Percentiles rank a stretch among this genome's conserved stretches.
Evolutionary conservation across 2,113 vertebrate genomes (phyloP).

Genomic region (Circaetus cinerascens): DNA sequence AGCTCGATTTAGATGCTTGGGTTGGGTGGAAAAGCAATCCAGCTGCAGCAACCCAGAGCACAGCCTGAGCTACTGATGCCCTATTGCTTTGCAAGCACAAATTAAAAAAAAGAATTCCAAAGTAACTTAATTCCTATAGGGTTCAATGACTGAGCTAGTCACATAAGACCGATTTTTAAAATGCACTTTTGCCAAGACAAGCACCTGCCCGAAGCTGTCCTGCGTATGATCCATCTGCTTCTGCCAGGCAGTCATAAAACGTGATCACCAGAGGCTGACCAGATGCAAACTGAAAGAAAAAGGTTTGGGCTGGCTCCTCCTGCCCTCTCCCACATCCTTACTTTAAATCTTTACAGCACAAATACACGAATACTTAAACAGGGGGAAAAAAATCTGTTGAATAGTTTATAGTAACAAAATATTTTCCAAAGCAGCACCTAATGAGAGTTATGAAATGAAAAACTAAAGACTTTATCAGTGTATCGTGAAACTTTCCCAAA

Average conservation of each 20-base stretch:
- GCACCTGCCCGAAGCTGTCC: not conserved
- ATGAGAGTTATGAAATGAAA: not conserved
- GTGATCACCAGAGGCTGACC: not conserved
- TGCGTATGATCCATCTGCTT: not conserved
- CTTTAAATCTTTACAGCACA: not conserved
- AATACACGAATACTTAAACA: fast-evolving
- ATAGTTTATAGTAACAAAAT: not conserved
- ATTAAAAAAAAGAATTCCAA: not conserved
- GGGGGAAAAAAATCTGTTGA: not conserved
- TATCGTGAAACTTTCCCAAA: not conserved
- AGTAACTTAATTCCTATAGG: not conserved
- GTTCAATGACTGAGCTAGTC: not conserved
- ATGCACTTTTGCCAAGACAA: not conserved
- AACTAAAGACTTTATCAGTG: not conserved
- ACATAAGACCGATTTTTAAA: not conserved
- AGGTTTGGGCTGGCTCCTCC: not conserved
- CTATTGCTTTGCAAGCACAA: not conserved
- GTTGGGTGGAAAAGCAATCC: not conserved
- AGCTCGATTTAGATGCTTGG: fast-evolving
- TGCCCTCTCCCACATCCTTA: not conserved
- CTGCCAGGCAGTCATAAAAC: not conserved
- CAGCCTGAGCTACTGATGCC: too few species aligned
- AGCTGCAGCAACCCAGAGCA: not conserved
- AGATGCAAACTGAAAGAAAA: not conserved
- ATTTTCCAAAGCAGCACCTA: not conserved